Percentiles rank a stretch among this genome's conserved stretches.
Evolutionary conservation across 2,113 vertebrate genomes (phyloP).

Genomic region (Haliaeetus leucogaster): DNA sequence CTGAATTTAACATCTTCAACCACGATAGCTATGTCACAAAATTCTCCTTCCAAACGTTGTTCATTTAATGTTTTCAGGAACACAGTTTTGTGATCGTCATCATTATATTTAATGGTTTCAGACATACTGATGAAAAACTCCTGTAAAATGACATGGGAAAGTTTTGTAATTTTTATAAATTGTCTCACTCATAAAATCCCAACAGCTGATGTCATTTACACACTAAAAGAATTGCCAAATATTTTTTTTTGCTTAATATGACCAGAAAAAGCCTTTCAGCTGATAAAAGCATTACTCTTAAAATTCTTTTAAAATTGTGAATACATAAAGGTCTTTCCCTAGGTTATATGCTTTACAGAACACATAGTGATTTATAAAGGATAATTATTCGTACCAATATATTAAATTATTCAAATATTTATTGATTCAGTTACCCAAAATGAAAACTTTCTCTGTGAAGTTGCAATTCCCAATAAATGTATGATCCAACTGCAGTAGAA

Average conservation of each 20-base stretch:
- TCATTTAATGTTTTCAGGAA: slow-evolving; percentile 96
- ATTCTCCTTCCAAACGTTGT: slow-evolving; percentile 92
- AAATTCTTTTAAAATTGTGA: neutral
- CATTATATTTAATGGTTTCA: slow-evolving; percentile 95
- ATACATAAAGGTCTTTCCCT: neutral
- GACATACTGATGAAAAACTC: slow-evolving; percentile 94
- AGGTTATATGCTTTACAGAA: neutral
- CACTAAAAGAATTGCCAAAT: neutral
- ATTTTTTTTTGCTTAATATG: neutral
- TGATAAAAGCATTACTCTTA: neutral
- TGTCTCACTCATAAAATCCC: neutral
- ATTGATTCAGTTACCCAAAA: neutral
- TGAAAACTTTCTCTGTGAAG: neutral
- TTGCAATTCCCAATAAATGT: neutral
- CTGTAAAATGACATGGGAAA: slow-evolving; percentile 58
- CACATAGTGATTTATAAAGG: neutral
- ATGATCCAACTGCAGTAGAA: neutral
- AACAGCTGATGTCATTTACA: neutral
- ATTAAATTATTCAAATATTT: neutral
- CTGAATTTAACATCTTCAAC: slow-evolving; percentile 96
- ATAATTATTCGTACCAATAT: neutral
- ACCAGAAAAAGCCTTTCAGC: neutral
- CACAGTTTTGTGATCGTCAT: slow-evolving; percentile 95
- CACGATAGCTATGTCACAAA: slow-evolving; percentile 94
- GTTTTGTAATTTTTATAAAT: neutral